phyloP scores from a whole-genome alignment of 2,113 vertebrate genomes.

The Nothoprocta perdicaria region DNA sequence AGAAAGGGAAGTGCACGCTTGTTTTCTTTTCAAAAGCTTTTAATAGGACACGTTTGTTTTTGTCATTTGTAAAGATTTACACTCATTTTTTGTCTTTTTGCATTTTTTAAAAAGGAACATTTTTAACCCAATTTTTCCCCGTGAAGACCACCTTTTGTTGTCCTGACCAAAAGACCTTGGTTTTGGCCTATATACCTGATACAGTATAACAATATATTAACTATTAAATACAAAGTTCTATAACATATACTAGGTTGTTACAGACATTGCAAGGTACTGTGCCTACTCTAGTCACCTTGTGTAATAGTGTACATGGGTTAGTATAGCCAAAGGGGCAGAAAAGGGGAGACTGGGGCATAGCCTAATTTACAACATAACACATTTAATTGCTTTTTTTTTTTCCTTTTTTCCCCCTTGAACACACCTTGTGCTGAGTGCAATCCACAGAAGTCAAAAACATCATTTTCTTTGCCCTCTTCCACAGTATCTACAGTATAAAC shows the following conservation, averaged over 20 bases:
- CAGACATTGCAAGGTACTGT: slow-evolving; percentile 70
- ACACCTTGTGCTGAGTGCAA: slow-evolving; percentile 65
- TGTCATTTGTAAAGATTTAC: slow-evolving; percentile 72
- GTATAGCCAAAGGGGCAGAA: slow-evolving; percentile 60
- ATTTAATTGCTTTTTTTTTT: not conserved
- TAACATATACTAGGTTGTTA: slow-evolving; percentile 73
- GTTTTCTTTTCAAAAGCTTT: slow-evolving; percentile 73
- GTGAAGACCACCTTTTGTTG: slow-evolving; percentile 62
- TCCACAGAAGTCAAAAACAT: slow-evolving; percentile 68
- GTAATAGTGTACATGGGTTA: slow-evolving; percentile 70
- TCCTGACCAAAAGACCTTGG: slow-evolving; percentile 50
- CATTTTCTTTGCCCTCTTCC: slow-evolving; percentile 43
- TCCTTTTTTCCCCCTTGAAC: slow-evolving; percentile 6
- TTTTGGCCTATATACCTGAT: slow-evolving; percentile 67
- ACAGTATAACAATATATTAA: slow-evolving; percentile 73
- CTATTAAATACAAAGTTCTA: slow-evolving; percentile 77
- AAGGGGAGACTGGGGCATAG: slow-evolving; percentile 56
- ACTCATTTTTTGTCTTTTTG: slow-evolving; percentile 18
- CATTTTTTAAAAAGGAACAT: slow-evolving; percentile 41
- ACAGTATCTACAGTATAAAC: slow-evolving; percentile 63
- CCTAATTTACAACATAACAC: slow-evolving; percentile 62
- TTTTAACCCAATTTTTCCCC: slow-evolving; percentile 61
- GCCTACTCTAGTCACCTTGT: slow-evolving; percentile 71
- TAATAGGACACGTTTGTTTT: slow-evolving; percentile 73
- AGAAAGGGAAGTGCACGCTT: not conserved